Base-by-base conservation (phyloP, 2,113 vertebrate genomes). In the Microcebus griseorufus region DNA sequence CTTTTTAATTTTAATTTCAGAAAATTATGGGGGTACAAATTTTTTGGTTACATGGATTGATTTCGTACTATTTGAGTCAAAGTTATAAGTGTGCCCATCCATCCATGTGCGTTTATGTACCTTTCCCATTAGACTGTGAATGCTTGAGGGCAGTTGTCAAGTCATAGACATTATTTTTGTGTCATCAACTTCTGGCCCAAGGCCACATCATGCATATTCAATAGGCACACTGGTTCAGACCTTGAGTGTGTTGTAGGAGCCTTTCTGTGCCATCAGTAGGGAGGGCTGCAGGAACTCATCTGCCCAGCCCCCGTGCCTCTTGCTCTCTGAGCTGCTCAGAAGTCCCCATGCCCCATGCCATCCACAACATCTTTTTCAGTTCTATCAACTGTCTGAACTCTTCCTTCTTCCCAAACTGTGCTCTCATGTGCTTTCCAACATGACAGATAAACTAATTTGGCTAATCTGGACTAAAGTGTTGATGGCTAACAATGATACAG, bases 171-270 rank as follows among this genome's bases (percentile, higher is more conserved):
- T 95, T 88, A 96, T 96, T 88, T 96, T 81, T 82, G 53, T 81
- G 62, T 92, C 82, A 89, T 89, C 93, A 87, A 29, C 88, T 96
- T 92, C 62, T 94, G 64, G 92, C 92, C 80, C 27, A 17, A 94
- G 93, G 93, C 75, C 51, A 17, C 37, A 32, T n/a, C 73, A 79
- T 95, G 42, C 81, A 53, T 89, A 89, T 96, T 95, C 96, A 96
- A 75, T 48, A 94, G 88, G 83, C 42, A 45, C 14, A 27, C 7
- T 25, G 60, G 72, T 78, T 94, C 85, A 92, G 73, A 70, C 25
- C 25, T 60, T 0, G 16, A 92, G 83, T 25, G 51, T 94, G 90
- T 95, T 17, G 1, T 32, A 88, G 62, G 86, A 87, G 89, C 14
- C 9, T 42, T 91, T 75, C 39, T 42, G 7, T 53, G 45, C 22